Conservation (phyloP, 2,797 vertebrate genomes). For the Melanogrammus aeglefinus region DNA sequence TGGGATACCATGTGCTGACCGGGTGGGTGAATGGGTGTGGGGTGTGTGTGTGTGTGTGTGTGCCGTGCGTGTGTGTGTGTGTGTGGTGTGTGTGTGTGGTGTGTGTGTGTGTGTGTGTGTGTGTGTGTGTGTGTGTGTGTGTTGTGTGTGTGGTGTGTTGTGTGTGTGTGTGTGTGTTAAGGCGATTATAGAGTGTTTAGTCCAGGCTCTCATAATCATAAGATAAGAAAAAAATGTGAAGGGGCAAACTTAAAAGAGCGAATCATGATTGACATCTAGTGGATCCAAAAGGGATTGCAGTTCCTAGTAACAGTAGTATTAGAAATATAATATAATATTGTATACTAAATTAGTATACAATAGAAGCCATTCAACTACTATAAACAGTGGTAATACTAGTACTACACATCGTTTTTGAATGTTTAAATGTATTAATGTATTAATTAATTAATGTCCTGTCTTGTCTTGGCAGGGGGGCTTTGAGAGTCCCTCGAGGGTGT, state of each 20-base stretch:
- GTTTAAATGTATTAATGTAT: neutral
- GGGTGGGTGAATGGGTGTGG: slow-evolving; percentile 45
- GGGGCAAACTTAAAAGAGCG: neutral
- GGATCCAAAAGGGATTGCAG: neutral
- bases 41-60: neutral
- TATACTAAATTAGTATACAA: neutral
- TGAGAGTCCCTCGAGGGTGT: slow-evolving; percentile 68
- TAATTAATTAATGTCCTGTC: too few species aligned
- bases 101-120: neutral
- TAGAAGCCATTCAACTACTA: neutral
- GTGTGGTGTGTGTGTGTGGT: too few species aligned
- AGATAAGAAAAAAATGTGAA: neutral
- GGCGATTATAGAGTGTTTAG: neutral
- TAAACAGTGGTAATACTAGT: too few species aligned
- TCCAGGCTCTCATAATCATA: neutral
- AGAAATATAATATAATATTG: too few species aligned
- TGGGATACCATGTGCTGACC: slow-evolving; percentile 62
- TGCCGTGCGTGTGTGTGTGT: too few species aligned
- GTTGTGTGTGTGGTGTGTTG: neutral
- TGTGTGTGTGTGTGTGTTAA: neutral
- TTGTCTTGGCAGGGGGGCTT: slow-evolving; percentile 39
- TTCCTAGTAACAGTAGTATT: neutral
- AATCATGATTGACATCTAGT: neutral
- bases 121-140: slow-evolving; percentile 9
- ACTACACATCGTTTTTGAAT: neutral